Base-by-base conservation (phyloP, 2,113 vertebrate genomes). In the Bufo gargarizans region DNA sequence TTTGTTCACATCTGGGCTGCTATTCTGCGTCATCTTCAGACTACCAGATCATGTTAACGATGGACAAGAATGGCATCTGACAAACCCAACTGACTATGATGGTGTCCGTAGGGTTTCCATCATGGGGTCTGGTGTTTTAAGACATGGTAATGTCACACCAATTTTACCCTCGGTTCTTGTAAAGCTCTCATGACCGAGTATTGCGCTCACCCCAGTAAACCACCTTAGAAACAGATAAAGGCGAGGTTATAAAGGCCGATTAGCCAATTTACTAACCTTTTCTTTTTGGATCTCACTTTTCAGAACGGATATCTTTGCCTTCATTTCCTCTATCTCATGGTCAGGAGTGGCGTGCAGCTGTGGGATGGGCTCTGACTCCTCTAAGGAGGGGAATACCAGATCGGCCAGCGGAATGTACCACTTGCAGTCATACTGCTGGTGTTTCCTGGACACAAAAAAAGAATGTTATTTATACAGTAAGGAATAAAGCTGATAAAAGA, bases 391-490 rank as follows among this genome's bases (percentile, higher is more conserved):
- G 92, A 99, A 99, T 83, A 96, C 96, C 88, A 99, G 92, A 92
- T 99, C 98, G 0, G 97, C 98, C 93, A 99, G 93, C 3, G 98
- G 98, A 92, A 99, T 96, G 90, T 99, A 99, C 98, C 98, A 99
- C 93, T 99, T 99, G 91, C 98, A 99, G 93, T 99, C 98, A 0
- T 99, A 99, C 85, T 99, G 98, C 94, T 99, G 98, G 87, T 98
- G 96, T 89, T 96, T 99, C 93, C 94, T 97, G 61, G 69, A 58
- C 14, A 53, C 0, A n/a, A 69, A 71, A 56, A 49, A 49, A 2
- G 71, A 19, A 53, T 20, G 6, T 45, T 33, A 81, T 5, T 49
- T n/a, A 63, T 2, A 67, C 0, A 80, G 9, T 5, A 58, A 80
- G 17, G 2, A 16, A 33, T 49, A 78, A 78, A 16, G 6, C 0